A percentile compares a stretch with the other conserved stretches of the same genome.
These are phyloP conservation scores for Drosophila setifemur DNA, from an alignment of 1,140 invertebrate genomes.

Conservation along the genomic window DNA sequence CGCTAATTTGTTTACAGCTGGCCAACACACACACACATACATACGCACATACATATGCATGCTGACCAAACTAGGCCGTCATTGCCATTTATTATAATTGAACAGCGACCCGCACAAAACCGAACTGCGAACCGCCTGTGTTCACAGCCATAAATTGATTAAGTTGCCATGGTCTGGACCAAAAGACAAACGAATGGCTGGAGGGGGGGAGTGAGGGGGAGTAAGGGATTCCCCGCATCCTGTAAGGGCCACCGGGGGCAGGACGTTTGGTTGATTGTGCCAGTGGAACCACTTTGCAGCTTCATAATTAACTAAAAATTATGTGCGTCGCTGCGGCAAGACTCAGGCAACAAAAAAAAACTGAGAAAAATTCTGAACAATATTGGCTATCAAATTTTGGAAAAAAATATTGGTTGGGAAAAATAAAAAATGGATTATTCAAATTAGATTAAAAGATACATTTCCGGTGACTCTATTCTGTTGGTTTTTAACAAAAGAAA, in stretches of 20 bases:
- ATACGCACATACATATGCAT: too few relatives aligned
- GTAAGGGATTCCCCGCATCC: neutral
- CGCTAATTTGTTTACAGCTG: conserved; percentile 47
- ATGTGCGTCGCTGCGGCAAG: conserved; percentile 20
- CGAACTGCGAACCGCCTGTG: conserved; percentile 18
- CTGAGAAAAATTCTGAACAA: neutral
- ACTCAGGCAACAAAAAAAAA: neutral
- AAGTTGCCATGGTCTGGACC: conserved; percentile 27
- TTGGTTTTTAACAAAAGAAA: too few relatives aligned
- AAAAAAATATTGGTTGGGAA: too few relatives aligned
- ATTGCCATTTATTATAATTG: conserved; percentile 65
- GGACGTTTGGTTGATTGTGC: neutral
- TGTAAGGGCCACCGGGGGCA: neutral
- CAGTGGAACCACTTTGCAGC: conserved; percentile 31
- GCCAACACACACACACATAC: conserved; percentile 9
- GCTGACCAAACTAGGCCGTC: conserved; percentile 40
- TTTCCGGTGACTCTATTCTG: too few relatives aligned
- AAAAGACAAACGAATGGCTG: neutral
- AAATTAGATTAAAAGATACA: too few relatives aligned
- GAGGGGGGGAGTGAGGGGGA: neutral
- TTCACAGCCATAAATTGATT: conserved; percentile 62
- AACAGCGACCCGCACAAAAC: conserved; percentile 24
- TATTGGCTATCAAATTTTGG: too few relatives aligned
- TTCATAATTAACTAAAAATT: conserved; percentile 58
- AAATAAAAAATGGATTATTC: too few relatives aligned